phyloP scores from a whole-genome alignment of 2,888 invertebrate genomes.

The Asteroscopus sphinx region DNA sequence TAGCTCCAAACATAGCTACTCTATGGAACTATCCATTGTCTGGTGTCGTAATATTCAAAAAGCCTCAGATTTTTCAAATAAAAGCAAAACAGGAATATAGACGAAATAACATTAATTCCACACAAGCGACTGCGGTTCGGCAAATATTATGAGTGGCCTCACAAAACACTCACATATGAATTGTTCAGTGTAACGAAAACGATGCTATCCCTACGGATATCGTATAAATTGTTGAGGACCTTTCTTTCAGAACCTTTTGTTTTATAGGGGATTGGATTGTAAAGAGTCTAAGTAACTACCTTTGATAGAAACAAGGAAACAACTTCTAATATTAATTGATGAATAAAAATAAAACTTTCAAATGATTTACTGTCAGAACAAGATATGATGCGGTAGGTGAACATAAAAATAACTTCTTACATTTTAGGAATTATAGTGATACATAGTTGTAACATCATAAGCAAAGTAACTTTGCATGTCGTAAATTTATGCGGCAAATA shows the following conservation, averaged over 20 bases:
- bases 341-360: too few species aligned
- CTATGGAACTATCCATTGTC: constrained; percentile 11
- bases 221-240: constrained; percentile 67
- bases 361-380: too few species aligned
- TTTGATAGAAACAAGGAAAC: neutral
- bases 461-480: too few species aligned
- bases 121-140: constrained; percentile 63
- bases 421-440: too few species aligned
- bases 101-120: constrained; percentile 56
- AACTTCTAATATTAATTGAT: neutral
- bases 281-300: constrained; percentile 4
- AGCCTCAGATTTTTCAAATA: constrained; percentile 33
- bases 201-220: constrained; percentile 64
- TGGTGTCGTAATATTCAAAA: constrained; percentile 34
- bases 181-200: constrained; percentile 71
- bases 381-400: too few species aligned
- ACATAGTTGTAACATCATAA: too few species aligned
- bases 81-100: constrained; percentile 38
- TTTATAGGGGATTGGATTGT: constrained; percentile 62
- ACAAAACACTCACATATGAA: constrained; percentile 67
- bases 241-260: constrained; percentile 66
- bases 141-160: constrained; percentile 74
- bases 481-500: too few species aligned
- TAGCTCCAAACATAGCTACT: neutral
- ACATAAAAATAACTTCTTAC: too few species aligned